A percentile compares a stretch with the other conserved stretches of the same genome.
Evolutionary conservation across 2,888 invertebrate genomes (phyloP).

Genomic region (Coenonympha glycerion): DNA sequence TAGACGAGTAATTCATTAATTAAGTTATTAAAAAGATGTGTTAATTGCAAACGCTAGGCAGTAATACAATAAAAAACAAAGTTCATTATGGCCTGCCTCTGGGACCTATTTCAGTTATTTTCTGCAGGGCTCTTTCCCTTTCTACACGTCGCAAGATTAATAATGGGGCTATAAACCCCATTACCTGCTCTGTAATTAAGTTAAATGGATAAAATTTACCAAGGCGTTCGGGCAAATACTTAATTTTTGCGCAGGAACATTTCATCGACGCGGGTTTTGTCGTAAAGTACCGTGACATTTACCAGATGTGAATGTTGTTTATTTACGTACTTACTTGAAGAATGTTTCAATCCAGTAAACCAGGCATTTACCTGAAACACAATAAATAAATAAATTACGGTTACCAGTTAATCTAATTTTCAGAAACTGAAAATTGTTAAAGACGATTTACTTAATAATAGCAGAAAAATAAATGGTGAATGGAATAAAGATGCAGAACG

Average conservation of each 20-base stretch:
- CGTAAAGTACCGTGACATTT: conserved; percentile 27
- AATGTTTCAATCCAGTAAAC: background rate
- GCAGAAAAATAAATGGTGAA: too few relatives aligned
- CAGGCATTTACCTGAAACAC: conserved; percentile 15
- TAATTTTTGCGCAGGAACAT: conserved; percentile 46
- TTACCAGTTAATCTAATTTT: background rate
- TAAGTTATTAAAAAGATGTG: too few relatives aligned
- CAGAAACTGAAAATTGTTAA: background rate
- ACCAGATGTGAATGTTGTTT: conserved; percentile 14
- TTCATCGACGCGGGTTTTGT: conserved; percentile 30
- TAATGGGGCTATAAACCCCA: conserved; percentile 59
- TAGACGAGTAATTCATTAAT: too few relatives aligned
- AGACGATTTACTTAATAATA: too few relatives aligned
- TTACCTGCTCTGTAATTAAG: conserved; percentile 63
- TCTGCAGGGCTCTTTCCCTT: conserved; percentile 30
- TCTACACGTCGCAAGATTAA: conserved; percentile 52
- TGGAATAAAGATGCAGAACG: too few relatives aligned
- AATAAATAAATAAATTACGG: background rate
- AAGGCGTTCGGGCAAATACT: conserved; percentile 51
- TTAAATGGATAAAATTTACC: conserved; percentile 61
- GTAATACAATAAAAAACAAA: conserved; percentile 6
- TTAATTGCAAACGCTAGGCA: background rate
- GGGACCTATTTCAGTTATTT: conserved; percentile 39
- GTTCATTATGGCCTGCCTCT: conserved; percentile 30
- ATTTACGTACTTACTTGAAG: too few relatives aligned